phyloP scores from a whole-genome alignment of 37 sponge, comb jelly and placozoan species.

The Lycopodina hypogea region DNA sequence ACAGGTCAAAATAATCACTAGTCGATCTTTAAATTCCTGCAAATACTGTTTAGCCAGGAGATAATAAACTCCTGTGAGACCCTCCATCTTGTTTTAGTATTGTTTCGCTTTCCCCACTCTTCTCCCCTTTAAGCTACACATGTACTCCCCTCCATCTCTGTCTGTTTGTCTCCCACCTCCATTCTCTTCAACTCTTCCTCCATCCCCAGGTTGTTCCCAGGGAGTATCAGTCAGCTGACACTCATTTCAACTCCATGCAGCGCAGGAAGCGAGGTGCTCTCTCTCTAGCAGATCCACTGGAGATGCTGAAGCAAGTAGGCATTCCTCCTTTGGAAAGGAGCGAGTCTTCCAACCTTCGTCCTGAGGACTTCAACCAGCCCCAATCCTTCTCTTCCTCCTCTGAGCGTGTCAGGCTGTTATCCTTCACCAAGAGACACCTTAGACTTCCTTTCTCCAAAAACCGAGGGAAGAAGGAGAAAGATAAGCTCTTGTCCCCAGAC shows the following conservation, averaged over 20 bases:
- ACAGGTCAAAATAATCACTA: no score
- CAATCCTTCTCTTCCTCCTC: slow-evolving; percentile 13
- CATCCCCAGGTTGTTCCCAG: slow-evolving; percentile 14
- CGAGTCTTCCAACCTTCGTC: slow-evolving; percentile 28
- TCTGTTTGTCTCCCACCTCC: not conserved
- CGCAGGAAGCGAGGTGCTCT: slow-evolving; percentile 15
- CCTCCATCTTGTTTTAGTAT: not conserved
- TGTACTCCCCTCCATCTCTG: no score
- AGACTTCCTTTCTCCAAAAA: slow-evolving; percentile 24
- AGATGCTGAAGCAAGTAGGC: not conserved
- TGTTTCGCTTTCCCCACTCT: not conserved
- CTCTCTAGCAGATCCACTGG: slow-evolving; percentile 28
- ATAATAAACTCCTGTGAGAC: no score
- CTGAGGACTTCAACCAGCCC: slow-evolving; percentile 42
- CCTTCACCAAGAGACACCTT: slow-evolving; percentile 32
- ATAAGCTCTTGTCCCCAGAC: slow-evolving; percentile 24
- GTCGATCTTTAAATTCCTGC: no score
- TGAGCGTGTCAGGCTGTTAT: slow-evolving; percentile 26
- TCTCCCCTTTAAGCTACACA: no score
- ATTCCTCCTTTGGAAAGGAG: slow-evolving; percentile 18
- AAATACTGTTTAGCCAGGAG: no score
- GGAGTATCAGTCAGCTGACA: slow-evolving; percentile 6
- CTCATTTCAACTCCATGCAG: slow-evolving; percentile 8
- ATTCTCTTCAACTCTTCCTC: no score
- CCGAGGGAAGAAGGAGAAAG: slow-evolving; percentile 28